Evolutionary conservation across 2,888 invertebrate genomes (phyloP), one percentile per base, ranked within the genome.

Genomic region (Bellardia pandia): DNA sequence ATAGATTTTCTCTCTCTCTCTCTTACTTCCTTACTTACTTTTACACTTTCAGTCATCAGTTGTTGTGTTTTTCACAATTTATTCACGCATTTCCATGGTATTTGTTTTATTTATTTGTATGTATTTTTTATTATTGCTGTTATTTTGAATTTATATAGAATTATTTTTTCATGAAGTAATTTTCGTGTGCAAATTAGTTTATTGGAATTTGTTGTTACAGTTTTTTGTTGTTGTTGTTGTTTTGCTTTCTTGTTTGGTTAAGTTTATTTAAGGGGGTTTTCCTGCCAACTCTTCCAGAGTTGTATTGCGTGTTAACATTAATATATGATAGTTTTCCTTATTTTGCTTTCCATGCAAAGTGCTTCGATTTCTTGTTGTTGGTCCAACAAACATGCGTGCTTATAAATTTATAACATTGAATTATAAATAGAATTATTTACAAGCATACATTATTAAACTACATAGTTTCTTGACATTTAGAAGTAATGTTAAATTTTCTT

Each of bases 171-270:
- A 85, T 87, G 81, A 85, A 85, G 85, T 82, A 75, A 85, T 85
- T 84, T 87, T 88, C 89, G 90, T 92, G 91, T 90, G 91, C 90
- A 91, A 91, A 91, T 91, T 92, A 92, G 92, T 91, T 91, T 92
- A 91, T 91, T 92, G 91, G 91, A 91, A 91, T 91, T 92, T 90
- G 89, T 90, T 90, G 90, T 89, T 90, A 37, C 37, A 37, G 37
- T 89, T 90, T 56, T 86, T 88, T 89, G 89, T 90, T 85, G 53
- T 62, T 14, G 60, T 23, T 30, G 14, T 42, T 9, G 53, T 23
- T 56, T 5, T 5, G 4, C 37, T 37, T 37, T 4, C 37, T 37
- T 37, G 6, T 37, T 37, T 6, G 5, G 37, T 37, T 37, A 3
- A 56, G 11, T 51, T 71, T 53, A 53, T 71, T 85, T 72, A 42